Evolutionary conservation across 2,113 vertebrate genomes (phyloP), one percentile per base, ranked within the genome.

Genomic region (Athene cunicularia): DNA sequence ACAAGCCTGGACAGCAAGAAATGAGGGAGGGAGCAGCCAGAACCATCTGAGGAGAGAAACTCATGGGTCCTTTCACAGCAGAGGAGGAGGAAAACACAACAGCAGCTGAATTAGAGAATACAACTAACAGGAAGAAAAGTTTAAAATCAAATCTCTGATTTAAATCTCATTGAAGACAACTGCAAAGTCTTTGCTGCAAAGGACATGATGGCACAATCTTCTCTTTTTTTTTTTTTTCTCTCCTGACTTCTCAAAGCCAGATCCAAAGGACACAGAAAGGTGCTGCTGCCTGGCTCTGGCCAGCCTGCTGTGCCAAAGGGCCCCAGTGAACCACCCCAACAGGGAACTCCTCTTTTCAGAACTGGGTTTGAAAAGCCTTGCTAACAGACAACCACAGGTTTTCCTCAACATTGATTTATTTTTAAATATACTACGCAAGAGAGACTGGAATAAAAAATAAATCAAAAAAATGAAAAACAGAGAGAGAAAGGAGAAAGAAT

Each of bases 401-500:
- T 96, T 97, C 97, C 95, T 97, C 97, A 97, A 98, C 98, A 97
- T 62, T 85, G 94, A 97, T 98, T 98, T 98, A 98, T 98, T 98
- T 97, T 97, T 98, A 98, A 98, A 98, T 98, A 98, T 79, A 98
- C 98, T 98, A 98, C 90, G 2, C 95, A 97, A 92, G 89, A 98
- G 92, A 98, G 92, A 96, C 70, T 80, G 95, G 98, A 97, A 96
- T 97, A 97, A 97, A 98, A 98, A 96, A 95, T 22, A 86, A 94
- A 90, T 76, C 30, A 73, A 76, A 93, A 93, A 66, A 93, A 71
- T 80, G 63, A 52, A 58, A 89, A 80, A 76, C 2, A 76, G 71
- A 88, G 86, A 87, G 53, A 87, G 74, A 86, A 62, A 80, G 53
- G 75, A 89, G 74, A 49, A 91, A 86, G 85, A 87, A 93, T 30